Percentiles rank a stretch among this genome's conserved stretches.
phyloP scores from a whole-genome alignment of 2,113 vertebrate genomes.

The Spermophilus dauricus region DNA sequence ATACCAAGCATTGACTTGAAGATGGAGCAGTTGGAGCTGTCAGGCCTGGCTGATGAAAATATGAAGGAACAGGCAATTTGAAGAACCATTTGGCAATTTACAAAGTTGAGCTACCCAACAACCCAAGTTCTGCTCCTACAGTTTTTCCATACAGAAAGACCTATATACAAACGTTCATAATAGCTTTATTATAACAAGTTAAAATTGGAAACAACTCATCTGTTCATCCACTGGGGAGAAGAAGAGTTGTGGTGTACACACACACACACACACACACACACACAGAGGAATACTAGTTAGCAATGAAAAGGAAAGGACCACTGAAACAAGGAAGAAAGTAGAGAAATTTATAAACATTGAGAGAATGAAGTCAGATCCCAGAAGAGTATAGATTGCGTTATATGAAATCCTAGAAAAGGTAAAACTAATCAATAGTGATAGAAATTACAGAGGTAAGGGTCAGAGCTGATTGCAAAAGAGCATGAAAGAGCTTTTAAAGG shows the following conservation, averaged over 20 bases:
- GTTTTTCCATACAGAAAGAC: not conserved
- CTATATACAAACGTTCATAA: not conserved
- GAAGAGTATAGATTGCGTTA: not conserved
- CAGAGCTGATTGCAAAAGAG: not conserved
- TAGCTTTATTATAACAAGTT: not conserved
- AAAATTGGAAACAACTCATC: slow-evolving; percentile 10
- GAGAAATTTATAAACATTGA: not conserved
- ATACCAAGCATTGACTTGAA: not conserved
- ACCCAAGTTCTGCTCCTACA: not conserved
- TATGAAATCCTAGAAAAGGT: not conserved
- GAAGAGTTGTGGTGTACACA: not conserved
- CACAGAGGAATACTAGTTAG: not conserved
- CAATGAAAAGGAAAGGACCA: not conserved
- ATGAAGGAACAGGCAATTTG: not conserved
- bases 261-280: too few species aligned
- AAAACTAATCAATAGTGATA: not conserved
- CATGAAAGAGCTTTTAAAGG: not conserved
- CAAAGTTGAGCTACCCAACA: not conserved
- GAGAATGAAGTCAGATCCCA: not conserved
- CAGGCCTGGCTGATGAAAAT: not conserved
- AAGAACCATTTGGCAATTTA: not conserved
- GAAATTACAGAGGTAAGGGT: not conserved
- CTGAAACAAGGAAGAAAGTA: not conserved
- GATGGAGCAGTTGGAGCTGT: not conserved
- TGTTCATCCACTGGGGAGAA: not conserved